A percentile compares a stretch with the other conserved stretches of the same genome.
phyloP scores from a whole-genome alignment of 2,797 vertebrate genomes.

The Sternarchorhynchus goeldii region DNA sequence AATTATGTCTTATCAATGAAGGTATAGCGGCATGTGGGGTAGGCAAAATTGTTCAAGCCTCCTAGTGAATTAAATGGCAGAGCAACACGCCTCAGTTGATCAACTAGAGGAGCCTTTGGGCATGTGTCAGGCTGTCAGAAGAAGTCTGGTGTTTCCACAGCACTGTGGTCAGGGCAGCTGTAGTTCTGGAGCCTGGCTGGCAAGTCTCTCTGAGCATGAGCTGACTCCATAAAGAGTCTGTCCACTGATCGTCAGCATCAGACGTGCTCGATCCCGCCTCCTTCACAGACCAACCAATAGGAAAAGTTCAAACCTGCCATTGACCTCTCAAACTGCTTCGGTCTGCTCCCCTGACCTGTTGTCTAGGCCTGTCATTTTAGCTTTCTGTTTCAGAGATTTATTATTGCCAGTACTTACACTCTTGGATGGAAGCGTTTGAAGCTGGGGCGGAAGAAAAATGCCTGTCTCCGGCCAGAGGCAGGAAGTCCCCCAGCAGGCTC shows the following conservation, averaged over 20 bases:
- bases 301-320: background rate
- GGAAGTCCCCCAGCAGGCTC: constrained; percentile 37
- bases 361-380: background rate
- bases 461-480: constrained; percentile 43
- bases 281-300: background rate
- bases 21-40: constrained; percentile 57
- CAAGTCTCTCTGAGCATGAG: too few relatives aligned
- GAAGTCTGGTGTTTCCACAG: background rate
- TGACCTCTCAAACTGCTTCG: background rate
- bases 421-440: background rate
- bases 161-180: background rate
- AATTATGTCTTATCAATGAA: constrained; percentile 64
- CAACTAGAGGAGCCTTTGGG: constrained; percentile 5
- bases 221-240: background rate
- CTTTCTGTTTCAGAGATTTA: background rate
- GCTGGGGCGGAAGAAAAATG: background rate
- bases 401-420: background rate
- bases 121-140: background rate
- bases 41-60: constrained; percentile 37
- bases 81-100: background rate
- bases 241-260: background rate
- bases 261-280: background rate
- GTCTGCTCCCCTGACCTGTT: too few relatives aligned
- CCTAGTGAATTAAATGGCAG: constrained; percentile 11
- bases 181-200: background rate